Conservation (phyloP, 2,113 vertebrate genomes). For the Cryptoleucopteryx plumbea region DNA sequence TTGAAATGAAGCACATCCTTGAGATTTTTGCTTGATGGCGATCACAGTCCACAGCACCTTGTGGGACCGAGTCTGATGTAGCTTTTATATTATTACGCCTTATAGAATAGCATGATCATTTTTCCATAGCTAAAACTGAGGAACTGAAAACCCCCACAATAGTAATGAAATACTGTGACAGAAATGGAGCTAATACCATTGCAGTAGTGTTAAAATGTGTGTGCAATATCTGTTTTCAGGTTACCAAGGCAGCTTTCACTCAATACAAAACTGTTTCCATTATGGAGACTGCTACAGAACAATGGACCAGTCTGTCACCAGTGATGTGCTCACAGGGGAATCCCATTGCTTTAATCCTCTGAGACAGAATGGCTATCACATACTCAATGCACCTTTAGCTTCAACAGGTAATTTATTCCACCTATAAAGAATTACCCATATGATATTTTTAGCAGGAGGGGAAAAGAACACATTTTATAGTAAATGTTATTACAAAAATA, state of each 20-base stretch:
- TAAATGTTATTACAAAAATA: background rate
- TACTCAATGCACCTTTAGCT: conserved; percentile 76
- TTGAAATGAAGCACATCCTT: background rate
- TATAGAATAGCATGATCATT: background rate
- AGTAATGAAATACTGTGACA: background rate
- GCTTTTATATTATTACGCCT: background rate
- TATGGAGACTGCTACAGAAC: conserved; percentile 89
- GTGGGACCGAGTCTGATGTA: background rate
- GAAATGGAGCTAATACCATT: background rate
- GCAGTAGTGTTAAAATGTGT: background rate
- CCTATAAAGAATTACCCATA: background rate
- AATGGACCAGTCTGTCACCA: conserved; percentile 78
- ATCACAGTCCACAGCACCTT: background rate
- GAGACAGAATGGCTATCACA: conserved; percentile 87
- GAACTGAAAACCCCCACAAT: background rate
- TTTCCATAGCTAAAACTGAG: background rate
- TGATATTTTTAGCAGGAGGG: background rate
- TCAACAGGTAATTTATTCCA: conserved; percentile 77
- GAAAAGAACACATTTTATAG: background rate
- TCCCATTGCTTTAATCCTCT: conserved; percentile 81
- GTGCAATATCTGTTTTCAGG: conserved; percentile 74
- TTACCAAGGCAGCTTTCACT: conserved; percentile 94
- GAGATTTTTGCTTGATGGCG: background rate
- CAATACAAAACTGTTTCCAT: conserved; percentile 89
- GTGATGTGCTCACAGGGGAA: conserved; percentile 78